Conservation (phyloP, 2,797 vertebrate genomes). For the Odontamblyopus rebecca region DNA sequence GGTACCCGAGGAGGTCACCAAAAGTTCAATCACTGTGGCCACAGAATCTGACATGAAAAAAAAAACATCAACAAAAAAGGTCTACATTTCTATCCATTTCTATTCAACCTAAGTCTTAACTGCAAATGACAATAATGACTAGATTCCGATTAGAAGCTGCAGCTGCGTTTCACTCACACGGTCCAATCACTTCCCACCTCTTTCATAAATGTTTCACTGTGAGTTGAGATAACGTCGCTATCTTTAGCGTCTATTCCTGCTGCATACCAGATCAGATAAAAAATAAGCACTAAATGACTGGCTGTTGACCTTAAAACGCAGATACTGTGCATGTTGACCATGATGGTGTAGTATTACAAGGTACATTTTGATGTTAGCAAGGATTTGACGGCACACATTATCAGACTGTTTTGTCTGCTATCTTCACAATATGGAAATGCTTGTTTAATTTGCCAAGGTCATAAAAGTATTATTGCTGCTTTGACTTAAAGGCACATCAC, state of each 20-base stretch:
- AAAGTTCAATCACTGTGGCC: background rate
- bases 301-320: background rate
- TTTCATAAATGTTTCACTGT: conserved; percentile 16
- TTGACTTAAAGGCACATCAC: background rate
- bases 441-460: background rate
- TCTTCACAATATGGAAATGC: background rate
- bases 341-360: background rate
- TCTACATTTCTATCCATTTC: background rate
- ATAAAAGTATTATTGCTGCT: background rate
- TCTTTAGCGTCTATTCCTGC: no score
- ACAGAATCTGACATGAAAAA: background rate
- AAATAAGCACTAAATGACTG: background rate
- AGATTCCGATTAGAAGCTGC: conserved; percentile 18
- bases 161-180: conserved; percentile 17
- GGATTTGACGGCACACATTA: background rate
- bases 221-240: conserved; percentile 27
- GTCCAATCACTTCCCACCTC: conserved; percentile 25
- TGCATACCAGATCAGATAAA: no score
- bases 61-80: background rate
- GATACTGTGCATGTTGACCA: no score
- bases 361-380: no score
- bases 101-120: background rate
- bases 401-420: background rate
- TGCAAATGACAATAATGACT: background rate
- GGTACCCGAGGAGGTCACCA: background rate